Percentiles rank a stretch among this genome's conserved stretches.
These are phyloP conservation scores for Ecdyonurus torrentis DNA, from an alignment of 2,888 invertebrate species.

Conservation along the genomic window DNA sequence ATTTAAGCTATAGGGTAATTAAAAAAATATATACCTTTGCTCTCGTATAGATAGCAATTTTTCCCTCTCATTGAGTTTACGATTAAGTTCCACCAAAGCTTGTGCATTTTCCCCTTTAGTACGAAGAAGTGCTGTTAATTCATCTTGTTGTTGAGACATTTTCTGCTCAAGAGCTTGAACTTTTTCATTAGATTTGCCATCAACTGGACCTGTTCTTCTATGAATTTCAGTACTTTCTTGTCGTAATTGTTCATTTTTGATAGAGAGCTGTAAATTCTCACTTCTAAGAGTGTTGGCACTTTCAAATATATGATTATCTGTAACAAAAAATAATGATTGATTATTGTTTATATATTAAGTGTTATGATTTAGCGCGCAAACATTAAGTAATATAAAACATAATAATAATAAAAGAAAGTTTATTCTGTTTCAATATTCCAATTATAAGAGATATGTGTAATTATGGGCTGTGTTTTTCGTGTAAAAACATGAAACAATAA, in stretches of 20 bases:
- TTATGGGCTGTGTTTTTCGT: too few species aligned
- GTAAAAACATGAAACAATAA: too few species aligned
- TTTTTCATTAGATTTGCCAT: conserved; percentile 30
- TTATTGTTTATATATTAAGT: background rate
- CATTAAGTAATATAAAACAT: conserved; percentile 1
- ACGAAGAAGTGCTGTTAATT: conserved; percentile 75
- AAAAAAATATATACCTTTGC: too few species aligned
- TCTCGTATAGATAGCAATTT: conserved; percentile 58
- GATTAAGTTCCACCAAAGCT: conserved; percentile 79
- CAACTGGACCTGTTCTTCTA: conserved; percentile 19
- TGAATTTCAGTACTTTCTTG: conserved; percentile 32
- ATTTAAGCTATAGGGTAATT: too few species aligned
- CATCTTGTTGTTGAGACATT: conserved; percentile 73
- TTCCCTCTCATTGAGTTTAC: conserved; percentile 68
- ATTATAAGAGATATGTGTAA: too few species aligned
- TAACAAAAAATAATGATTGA: conserved; percentile 19
- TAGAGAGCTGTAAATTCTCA: conserved; percentile 70
- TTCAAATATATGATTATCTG: conserved; percentile 79
- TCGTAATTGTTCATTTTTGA: conserved; percentile 69
- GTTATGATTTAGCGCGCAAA: conserved; percentile 2
- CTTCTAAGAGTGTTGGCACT: conserved; percentile 58
- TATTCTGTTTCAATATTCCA: too few species aligned
- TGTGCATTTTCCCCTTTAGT: conserved; percentile 86
- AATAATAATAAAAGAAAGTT: too few species aligned
- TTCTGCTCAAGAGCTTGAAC: conserved; percentile 67